These are phyloP conservation scores for Papilio helenus DNA, from an alignment of 1,140 invertebrate species.

Conservation along the genomic window DNA sequence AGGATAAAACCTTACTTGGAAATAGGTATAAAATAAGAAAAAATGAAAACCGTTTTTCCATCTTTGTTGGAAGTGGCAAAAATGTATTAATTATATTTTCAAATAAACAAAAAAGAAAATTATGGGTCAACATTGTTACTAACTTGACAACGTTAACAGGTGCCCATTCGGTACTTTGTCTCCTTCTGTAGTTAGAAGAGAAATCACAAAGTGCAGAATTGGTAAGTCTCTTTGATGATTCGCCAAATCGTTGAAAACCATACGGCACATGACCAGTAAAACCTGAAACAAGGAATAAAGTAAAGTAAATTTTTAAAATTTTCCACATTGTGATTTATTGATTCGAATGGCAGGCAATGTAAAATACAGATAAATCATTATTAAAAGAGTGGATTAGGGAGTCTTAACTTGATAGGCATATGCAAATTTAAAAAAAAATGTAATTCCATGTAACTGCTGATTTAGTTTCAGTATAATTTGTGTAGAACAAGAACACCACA, in stretches of 20 bases:
- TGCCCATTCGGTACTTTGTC: constrained; percentile 87
- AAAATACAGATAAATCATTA: too few species aligned
- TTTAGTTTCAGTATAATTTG: too few species aligned
- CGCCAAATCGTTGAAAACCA: constrained; percentile 85
- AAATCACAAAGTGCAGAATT: constrained; percentile 87
- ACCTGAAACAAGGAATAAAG: constrained; percentile 71
- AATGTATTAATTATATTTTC: not conserved
- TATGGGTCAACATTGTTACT: constrained; percentile 44
- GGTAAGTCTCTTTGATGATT: constrained; percentile 84
- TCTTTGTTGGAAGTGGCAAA: not conserved
- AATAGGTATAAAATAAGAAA: not conserved
- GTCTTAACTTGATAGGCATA: too few species aligned
- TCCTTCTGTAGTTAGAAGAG: constrained; percentile 86
- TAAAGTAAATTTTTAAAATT: constrained; percentile 34
- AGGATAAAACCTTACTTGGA: not conserved
- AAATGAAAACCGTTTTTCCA: not conserved
- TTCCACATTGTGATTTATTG: too few species aligned
- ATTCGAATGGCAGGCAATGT: too few species aligned
- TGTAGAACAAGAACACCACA: too few species aligned
- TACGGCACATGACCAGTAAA: constrained; percentile 88
- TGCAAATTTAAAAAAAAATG: too few species aligned
- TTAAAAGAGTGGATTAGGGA: too few species aligned
- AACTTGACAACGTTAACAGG: constrained; percentile 84
- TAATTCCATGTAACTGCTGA: too few species aligned
- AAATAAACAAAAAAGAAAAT: not conserved